Evolutionary conservation across 2,888 invertebrate genomes (phyloP).

Genomic region (Ormyrus rosae): DNA sequence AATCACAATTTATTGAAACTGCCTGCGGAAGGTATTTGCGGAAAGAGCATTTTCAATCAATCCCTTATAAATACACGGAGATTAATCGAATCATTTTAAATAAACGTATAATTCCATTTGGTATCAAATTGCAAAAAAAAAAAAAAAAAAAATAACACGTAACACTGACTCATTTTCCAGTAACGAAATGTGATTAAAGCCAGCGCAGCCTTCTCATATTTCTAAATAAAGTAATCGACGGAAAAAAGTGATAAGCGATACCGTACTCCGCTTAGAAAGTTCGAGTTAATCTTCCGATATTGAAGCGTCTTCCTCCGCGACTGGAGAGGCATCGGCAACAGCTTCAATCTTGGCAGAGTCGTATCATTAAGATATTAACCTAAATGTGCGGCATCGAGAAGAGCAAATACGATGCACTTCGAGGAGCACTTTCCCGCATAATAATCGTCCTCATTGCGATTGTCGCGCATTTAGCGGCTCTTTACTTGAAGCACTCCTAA

Average conservation of each 20-base stretch:
- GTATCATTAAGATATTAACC: constrained; percentile 42
- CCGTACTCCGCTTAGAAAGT: background rate
- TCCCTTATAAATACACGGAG: too few relatives aligned
- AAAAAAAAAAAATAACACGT: too few relatives aligned
- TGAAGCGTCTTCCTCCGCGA: background rate
- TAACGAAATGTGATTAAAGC: too few relatives aligned
- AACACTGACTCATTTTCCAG: too few relatives aligned
- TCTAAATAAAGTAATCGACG: too few relatives aligned
- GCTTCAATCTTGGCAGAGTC: background rate
- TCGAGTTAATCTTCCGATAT: constrained; percentile 16
- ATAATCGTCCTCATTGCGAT: constrained; percentile 19
- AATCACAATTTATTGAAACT: too few relatives aligned
- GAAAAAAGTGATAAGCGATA: constrained; percentile 21
- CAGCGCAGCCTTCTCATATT: too few relatives aligned
- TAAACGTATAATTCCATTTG: too few relatives aligned
- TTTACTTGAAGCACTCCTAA: constrained; percentile 62
- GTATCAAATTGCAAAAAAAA: too few relatives aligned
- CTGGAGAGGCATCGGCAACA: background rate
- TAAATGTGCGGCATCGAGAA: constrained; percentile 8
- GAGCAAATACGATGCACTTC: background rate
- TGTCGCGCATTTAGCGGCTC: constrained; percentile 65
- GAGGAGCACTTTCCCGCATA: background rate
- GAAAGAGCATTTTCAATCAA: too few relatives aligned
- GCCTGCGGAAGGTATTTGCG: too few relatives aligned
- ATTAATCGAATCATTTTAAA: too few relatives aligned